phyloP scores from a whole-genome alignment of 1,140 invertebrate species.

The Gryon sp. region DNA sequence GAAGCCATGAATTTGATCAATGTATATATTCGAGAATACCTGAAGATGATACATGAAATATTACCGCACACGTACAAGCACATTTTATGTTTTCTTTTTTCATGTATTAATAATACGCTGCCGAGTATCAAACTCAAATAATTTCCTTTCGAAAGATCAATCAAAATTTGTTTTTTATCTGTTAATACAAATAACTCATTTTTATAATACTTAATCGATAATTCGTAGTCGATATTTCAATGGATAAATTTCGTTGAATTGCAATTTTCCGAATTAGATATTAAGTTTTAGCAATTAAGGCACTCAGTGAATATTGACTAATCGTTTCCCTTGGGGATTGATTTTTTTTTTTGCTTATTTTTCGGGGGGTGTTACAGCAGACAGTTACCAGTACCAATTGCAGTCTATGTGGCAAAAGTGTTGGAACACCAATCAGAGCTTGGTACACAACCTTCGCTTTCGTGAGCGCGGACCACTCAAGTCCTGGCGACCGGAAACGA shows the following conservation, averaged over 20 bases:
- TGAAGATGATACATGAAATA: conserved; percentile 59
- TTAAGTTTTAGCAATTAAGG: conserved; percentile 35
- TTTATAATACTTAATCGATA: too few species aligned
- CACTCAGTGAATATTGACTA: conserved; percentile 54
- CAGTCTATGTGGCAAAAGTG: conserved; percentile 97
- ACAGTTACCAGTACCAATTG: conserved; percentile 95
- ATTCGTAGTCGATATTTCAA: too few species aligned
- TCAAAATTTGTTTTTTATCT: conserved; percentile 21
- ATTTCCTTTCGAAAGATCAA: conserved; percentile 26
- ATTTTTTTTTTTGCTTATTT: conserved; percentile 73
- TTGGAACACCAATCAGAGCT: conserved; percentile 93
- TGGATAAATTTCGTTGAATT: neutral
- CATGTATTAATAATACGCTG: conserved; percentile 27
- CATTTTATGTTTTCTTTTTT: conserved; percentile 28
- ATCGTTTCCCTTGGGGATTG: conserved; percentile 65
- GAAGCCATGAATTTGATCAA: conserved; percentile 56
- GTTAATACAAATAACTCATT: too few species aligned
- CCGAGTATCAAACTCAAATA: conserved; percentile 20
- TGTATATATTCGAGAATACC: conserved; percentile 49
- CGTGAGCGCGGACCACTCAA: conserved; percentile 94
- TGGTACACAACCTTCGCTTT: conserved; percentile 92
- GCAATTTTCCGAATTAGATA: neutral
- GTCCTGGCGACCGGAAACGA: conserved; percentile 95
- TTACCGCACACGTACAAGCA: conserved; percentile 12
- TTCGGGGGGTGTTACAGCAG: conserved; percentile 83